Base-by-base conservation (phyloP, 1,140 invertebrate species). In the Heliconius himera region DNA sequence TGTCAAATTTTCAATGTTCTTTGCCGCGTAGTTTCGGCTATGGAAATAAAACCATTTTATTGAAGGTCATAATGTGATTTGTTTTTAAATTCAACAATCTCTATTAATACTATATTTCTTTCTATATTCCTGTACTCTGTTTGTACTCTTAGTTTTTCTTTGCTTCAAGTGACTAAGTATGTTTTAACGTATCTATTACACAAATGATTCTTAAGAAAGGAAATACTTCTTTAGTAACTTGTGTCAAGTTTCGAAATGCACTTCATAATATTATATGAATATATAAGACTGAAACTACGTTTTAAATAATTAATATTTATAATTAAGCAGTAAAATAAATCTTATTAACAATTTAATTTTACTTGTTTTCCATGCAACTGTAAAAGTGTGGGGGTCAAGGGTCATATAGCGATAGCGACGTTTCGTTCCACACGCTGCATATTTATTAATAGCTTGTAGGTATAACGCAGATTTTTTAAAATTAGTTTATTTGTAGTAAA, bases 401-500 rank as follows among this genome's bases (percentile, higher is more conserved):
- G 56, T 60, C 56, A 60, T 60, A 60, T 60, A 60, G 56, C 56
- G 56, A 60, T 60, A 26, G 56, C 56, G 60, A 66, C 60, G 26
- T 66, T 66, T 66, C 13, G 60, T 66, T 66, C 60, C 60, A 66
- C 26, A 66, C 60, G 60, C 11, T 66, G 11, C 60, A 66, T 66
- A 16, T 66, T 29, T 29, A 66, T 66, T 66, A 66, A 66, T 66
- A 66, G 11, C 60, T 29, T 16, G n/a, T 60, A 60, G 60, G 60
- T 66, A 29, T 66, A 66, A 66, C 13, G 13, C 11, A 66, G 26
- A 29, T 66, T 66, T 66, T 46, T 46, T 36, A 6, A 36, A 36
- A 36, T 4, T 46, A 46, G 6, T 36, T 0, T 33, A 5, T 33
- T 16, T 46, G 41, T 46, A 46, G 16, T 46, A 36, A 36, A 36